Evolutionary conservation across 2,797 vertebrate species (phyloP), one percentile per base, ranked within the genome.

Genomic region (Macropodus opercularis): DNA sequence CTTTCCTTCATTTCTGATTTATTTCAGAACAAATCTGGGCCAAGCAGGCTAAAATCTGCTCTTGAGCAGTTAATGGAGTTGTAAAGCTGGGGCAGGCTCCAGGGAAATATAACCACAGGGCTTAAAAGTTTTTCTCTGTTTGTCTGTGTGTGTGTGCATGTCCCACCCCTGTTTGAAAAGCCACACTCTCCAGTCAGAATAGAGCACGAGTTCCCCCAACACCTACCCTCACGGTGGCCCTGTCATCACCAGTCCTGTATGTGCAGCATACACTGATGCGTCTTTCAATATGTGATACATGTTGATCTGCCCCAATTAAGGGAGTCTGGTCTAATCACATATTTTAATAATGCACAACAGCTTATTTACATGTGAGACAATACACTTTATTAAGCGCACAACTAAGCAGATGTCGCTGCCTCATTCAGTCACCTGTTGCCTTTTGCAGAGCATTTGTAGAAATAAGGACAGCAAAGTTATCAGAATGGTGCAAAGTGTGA

Each of bases 31-130:
- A 88, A 87, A 90, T 89, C 76, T 83, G 67, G 81, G 72, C 75
- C 63, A 89, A 84, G 83, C 50, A 9, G 75, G 75, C 81, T 85
- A 83, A 90, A 90, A 87, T 84, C 81, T 78, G 78, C 71, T 63
- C 76, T 70, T 77, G 75, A 85, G 84, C 82, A 86, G 85, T 91
- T 90, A 91, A 91, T 91, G 75, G 87, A 90, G 84, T 85, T 83
- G 77, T 90, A 86, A 88, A 80, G 86, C 79, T 65, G 75, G 75
- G 78, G 69, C 72, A 73, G 60, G 76, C 87, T 88, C 85, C 52
- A 50, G 90, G 89, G 88, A 89, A 86, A 88, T 90, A 88, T 84
- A 85, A 88, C 70, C 61, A 64, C 62, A 73, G 71, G 69, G 72
- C 79, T 87, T 75, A 75, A 78, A 83, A 85, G 62, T 74, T 74